phyloP scores from a whole-genome alignment of 2,797 vertebrate genomes.

The Acomys russatus region DNA sequence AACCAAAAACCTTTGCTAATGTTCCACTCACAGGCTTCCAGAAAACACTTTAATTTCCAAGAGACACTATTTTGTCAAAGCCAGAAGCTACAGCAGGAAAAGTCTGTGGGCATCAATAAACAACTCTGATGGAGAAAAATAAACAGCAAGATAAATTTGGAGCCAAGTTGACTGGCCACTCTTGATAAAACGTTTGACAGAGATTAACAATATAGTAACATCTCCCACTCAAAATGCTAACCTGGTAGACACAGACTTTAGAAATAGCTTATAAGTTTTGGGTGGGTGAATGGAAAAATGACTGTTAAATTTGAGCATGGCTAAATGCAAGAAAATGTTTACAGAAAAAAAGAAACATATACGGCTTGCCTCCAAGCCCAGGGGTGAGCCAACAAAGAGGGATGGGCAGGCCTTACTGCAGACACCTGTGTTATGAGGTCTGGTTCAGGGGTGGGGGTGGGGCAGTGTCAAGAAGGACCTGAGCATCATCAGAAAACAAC shows the following conservation, averaged over 20 bases:
- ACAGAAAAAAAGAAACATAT: background rate
- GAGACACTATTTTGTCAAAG: conserved; percentile 51
- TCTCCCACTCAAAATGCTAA: conserved; percentile 19
- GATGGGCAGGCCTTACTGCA: background rate
- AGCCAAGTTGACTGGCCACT: background rate
- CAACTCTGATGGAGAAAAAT: conserved; percentile 55
- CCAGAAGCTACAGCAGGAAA: conserved; percentile 24
- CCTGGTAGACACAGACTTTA: background rate
- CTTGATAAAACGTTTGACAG: conserved; percentile 57
- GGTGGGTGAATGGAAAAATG: conserved; percentile 19
- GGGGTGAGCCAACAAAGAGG: background rate
- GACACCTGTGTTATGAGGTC: background rate
- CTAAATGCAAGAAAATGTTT: background rate
- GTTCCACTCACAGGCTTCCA: background rate
- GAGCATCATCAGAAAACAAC: background rate
- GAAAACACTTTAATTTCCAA: conserved; percentile 13
- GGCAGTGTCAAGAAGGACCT: background rate
- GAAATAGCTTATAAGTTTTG: conserved; percentile 2
- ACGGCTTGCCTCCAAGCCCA: background rate
- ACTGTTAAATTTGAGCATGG: conserved; percentile 29
- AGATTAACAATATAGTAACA: background rate
- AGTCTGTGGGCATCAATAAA: background rate
- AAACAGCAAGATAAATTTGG: background rate
- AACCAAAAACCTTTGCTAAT: conserved; percentile 11
- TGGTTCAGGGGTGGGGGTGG: background rate